Base-by-base conservation (phyloP, 2,888 invertebrate species). In the Nomada lathburiana region DNA sequence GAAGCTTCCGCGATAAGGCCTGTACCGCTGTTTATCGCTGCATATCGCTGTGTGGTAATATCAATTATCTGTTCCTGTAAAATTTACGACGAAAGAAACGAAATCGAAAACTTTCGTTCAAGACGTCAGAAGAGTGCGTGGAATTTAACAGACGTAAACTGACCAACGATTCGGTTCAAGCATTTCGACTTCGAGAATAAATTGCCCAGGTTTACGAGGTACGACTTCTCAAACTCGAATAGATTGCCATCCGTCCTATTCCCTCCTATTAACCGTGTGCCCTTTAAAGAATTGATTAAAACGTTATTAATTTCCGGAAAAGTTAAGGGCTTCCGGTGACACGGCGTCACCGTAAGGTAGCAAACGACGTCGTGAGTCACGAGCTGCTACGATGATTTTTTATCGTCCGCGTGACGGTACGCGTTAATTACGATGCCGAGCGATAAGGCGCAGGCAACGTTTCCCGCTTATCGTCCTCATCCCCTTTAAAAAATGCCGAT, bases 381-480 rank as follows among this genome's bases (percentile, higher is more conserved):
- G 75, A 75, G 79, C 63, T 57, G 59, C 65, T 60, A 26, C 42
- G 62, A 80, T 63, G 83, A 86, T 86, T 86, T 36, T 86, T 86
- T 86, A 86, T 86, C 86, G 74, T 72, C 78, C 79, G 68, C 80
- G 82, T 83, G 87, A 82, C 82, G 85, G 89, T 88, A 87, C 89
- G 83, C 87, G 82, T 88, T 87, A 88, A 82, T 88, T 85, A 88
- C 74, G 88, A 84, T 85, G 76, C 76, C 82, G 68, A 69, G 68
- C 76, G 85, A 88, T 85, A 86, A 85, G 71, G 23, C 68, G 65
- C 70, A 50, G 59, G 63, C 68, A 72, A 75, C 70, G 57, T 65
- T 67, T 26, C 69, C 52, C 65, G 69, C 59, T 72, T 76, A 77
- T 73, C 85, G 82, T 74, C 68, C 36, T 63, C 55, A 42, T 16